Evolutionary conservation across 2,888 invertebrate species (phyloP), one percentile per base, ranked within the genome.

Genomic region (Amiota communis): DNA sequence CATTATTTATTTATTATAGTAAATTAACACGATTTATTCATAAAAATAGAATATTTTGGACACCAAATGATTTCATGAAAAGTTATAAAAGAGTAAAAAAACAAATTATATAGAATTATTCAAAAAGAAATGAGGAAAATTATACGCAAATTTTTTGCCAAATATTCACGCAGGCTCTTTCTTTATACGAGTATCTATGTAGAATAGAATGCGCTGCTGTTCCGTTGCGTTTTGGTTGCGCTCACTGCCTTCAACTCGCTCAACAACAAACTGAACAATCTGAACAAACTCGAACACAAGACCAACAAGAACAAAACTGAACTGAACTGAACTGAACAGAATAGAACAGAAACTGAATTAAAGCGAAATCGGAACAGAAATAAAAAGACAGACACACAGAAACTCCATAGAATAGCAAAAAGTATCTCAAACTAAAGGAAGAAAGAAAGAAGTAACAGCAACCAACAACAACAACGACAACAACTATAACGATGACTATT

Each of bases 241-340:
- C 23, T 63, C 53, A 82, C 80, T 80, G 81, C 80, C 82, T 85
- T 85, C 83, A 80, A 83, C 59, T 59, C 59, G 85, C 78, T 79
- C 78, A 72, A 80, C 79, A 81, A 81, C 79, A 80, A 80, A 83
- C 81, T 80, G 75, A 77, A 80, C 80, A 80, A 80, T 74, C 36
- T 36, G 80, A 81, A 77, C 80, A 77, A 75, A 74, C 76, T 75
- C 67, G 74, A 75, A 72, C 74, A 53, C 69, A 36, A 53, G 68
- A 57, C 65, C 61, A 20, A 69, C 20, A 15, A 8, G 74, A 77
- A 76, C 71, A 77, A 74, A 63, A 71, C 70, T 74, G 63, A 76
- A 68, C 76, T 76, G 71, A 56, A 20, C 15, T 51, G n/a, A n/a
- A n/a, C n/a, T n/a, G 36, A 53, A 56, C n/a, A 4, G 17, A 59